A percentile compares a stretch with the other conserved stretches of the same genome.
Evolutionary conservation across 2,113 vertebrate genomes (phyloP).

Genomic region (Butorides virescens): DNA sequence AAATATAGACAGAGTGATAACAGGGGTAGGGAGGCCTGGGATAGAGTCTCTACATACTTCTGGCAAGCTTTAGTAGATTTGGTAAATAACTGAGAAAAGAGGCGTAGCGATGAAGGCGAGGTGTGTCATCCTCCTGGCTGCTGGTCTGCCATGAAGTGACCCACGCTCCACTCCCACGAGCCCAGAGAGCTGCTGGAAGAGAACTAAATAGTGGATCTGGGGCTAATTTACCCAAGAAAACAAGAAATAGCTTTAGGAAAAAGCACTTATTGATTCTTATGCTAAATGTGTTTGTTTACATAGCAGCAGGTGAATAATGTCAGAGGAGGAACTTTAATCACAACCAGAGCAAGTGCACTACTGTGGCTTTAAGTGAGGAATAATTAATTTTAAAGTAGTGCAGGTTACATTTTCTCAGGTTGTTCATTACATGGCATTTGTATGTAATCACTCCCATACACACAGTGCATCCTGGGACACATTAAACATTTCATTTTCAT

Average conservation of each 20-base stretch:
- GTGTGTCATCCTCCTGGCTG: neutral
- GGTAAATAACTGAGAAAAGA: neutral
- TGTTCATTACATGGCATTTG: neutral
- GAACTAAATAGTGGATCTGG: neutral
- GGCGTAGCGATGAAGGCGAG: rapidly evolving
- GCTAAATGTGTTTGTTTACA: neutral
- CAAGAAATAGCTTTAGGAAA: neutral
- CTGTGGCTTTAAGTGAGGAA: neutral
- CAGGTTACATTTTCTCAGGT: constrained; percentile 31
- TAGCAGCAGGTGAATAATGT: constrained; percentile 33
- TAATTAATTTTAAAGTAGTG: constrained; percentile 6
- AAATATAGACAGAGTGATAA: neutral
- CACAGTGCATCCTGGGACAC: neutral
- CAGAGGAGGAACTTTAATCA: constrained; percentile 9
- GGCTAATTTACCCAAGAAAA: neutral
- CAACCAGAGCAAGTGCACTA: neutral
- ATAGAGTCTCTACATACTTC: neutral
- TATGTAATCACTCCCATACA: neutral
- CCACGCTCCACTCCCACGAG: neutral
- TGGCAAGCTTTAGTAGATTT: neutral
- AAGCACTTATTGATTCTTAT: neutral
- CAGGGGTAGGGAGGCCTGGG: neutral
- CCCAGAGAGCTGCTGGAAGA: neutral
- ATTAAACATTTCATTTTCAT: neutral
- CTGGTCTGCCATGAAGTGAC: neutral